phyloP scores from a whole-genome alignment of 2,113 vertebrate genomes.

The Sprattus sprattus region DNA sequence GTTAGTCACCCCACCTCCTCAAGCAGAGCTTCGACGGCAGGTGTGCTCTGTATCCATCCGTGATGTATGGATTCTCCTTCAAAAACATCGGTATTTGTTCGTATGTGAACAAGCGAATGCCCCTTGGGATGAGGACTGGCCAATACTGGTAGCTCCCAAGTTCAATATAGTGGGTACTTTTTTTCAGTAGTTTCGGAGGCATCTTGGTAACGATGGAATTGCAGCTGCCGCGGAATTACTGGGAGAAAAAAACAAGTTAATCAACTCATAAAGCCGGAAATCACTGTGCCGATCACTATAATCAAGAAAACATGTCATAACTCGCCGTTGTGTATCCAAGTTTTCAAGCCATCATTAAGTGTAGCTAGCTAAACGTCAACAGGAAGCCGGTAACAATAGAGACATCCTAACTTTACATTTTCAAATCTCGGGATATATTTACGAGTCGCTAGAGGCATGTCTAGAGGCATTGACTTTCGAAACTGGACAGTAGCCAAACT shows the following conservation, averaged over 20 bases:
- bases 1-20: constrained; percentile 76
- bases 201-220: constrained; percentile 59
- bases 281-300: background rate
- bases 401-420: no score
- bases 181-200: constrained; percentile 88
- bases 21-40: constrained; percentile 91
- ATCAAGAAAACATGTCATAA: background rate
- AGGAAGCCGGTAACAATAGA: background rate
- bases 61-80: constrained; percentile 96
- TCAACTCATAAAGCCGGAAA: background rate
- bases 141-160: constrained; percentile 92
- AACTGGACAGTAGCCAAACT: background rate
- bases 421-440: no score
- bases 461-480: background rate
- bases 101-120: constrained; percentile 92
- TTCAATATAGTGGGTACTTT: constrained; percentile 90
- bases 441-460: background rate
- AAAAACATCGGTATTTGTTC: constrained; percentile 94
- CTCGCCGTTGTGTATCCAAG: background rate
- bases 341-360: background rate
- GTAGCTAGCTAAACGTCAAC: background rate
- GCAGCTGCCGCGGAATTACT: background rate
- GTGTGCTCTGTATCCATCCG: constrained; percentile 94
- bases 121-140: constrained; percentile 88
- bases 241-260: background rate